Base-by-base conservation (phyloP, 1,140 invertebrate genomes). In the Globodera rostochiensis region DNA sequence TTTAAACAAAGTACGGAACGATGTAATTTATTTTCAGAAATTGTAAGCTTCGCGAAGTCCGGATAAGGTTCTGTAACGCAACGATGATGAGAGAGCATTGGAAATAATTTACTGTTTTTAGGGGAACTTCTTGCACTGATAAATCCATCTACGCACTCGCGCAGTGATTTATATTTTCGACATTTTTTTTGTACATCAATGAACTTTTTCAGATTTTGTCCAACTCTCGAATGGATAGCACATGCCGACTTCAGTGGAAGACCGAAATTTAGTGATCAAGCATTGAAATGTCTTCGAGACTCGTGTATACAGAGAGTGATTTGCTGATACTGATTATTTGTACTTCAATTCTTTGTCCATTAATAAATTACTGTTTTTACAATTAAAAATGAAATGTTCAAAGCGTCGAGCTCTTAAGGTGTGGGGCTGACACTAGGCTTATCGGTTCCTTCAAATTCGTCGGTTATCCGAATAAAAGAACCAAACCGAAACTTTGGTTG, bases 271-370 rank as follows among this genome's bases (percentile, higher is more conserved):
- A 87, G 81, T 57, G 87, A 88, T 46, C 73, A 82, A 47, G 87
- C 87, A 25, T 79, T 88, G 53, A 88, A 89, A 80, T 85, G 78
- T 70, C 81, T 88, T 15, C 75, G 86, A 45, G 84, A 89, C 80
- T 79, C 88, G 3, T 88, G 88, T 80, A 83, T 88, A 50, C 86
- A 88, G 73, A 84, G 88, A 76, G 87, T 88, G 5, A 88, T 88
- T 80, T 88, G 87, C 73, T 88, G 74, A 87, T 53, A 7, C 11
- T 13, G 11, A 9, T 53, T 64, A 9, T 53, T 64, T 64, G 71
- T 2, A 13, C 13, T 73, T 64, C 57, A 19, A 53, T 53, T 53
- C 50, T 53, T 53, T 53, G 11, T 53, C 36, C 36, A 36, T 1
- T 36, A 36, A 36, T 36, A 36, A 36, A 36, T 36, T 36, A 36